phyloP scores from a whole-genome alignment of 2,797 vertebrate species.

The Rhinella marina region DNA sequence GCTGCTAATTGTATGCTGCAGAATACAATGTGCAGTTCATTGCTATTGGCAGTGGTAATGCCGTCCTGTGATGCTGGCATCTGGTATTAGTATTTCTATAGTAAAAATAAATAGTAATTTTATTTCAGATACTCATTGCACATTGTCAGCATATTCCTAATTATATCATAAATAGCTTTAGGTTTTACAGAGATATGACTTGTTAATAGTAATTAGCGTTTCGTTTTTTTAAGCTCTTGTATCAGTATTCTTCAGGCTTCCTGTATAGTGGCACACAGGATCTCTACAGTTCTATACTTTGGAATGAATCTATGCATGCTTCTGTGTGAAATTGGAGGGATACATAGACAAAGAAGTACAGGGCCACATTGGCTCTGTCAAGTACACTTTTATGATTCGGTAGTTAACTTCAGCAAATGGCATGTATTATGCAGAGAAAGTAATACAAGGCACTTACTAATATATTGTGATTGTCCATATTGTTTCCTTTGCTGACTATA shows the following conservation, averaged over 20 bases:
- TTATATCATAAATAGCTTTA: background rate
- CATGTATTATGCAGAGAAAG: too few relatives aligned
- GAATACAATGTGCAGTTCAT: constrained; percentile 17
- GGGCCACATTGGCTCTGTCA: too few relatives aligned
- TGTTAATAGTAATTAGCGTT: background rate
- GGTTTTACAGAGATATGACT: background rate
- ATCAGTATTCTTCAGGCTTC: background rate
- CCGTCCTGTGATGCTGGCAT: constrained; percentile 22
- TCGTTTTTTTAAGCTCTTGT: background rate
- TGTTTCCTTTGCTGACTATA: too few relatives aligned
- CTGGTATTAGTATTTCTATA: background rate
- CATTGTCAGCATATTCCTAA: background rate
- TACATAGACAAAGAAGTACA: too few relatives aligned
- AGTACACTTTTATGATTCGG: too few relatives aligned
- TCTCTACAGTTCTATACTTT: background rate
- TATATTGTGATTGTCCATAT: too few relatives aligned
- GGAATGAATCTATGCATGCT: background rate
- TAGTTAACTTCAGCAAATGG: too few relatives aligned
- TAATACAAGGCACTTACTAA: too few relatives aligned
- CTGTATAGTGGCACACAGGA: background rate
- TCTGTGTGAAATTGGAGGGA: too few relatives aligned
- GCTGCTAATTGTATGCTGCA: constrained; percentile 35
- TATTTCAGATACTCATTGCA: background rate
- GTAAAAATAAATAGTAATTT: background rate
- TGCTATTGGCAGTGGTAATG: constrained; percentile 44